Base-by-base conservation (phyloP, 2,888 invertebrate genomes). In the Halictus ligatus region DNA sequence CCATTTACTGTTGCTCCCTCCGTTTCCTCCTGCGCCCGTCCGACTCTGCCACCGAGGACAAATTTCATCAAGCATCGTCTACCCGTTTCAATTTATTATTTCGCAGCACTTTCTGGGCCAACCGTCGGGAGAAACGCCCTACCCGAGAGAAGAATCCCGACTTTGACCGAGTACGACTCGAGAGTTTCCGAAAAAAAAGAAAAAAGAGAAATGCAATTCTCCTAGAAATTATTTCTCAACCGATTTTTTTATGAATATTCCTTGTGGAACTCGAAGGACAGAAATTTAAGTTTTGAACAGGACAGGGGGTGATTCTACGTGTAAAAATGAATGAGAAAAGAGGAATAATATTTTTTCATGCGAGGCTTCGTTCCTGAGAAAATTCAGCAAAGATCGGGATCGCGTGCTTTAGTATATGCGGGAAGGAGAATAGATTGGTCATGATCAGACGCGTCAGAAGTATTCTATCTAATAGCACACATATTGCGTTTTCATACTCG, bases 71-170 rank as follows among this genome's bases (percentile, higher is more conserved):
- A 48, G 77, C 71, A 81, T 76, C 50, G 71, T 54, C 46, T 75
- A 35, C 35, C 67, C 75, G 50, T 35, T 80, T 50, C 67, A 69
- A 80, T 80, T 80, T 80, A 50, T 75, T 75, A 54, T 67, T 54
- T 43, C 50, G 43, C 13, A 50, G 48, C 25, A 54, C 40, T 40
- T 25, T 29, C 75, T 13, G 40, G 29, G 15, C 15, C 18, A 46
- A 48, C 25, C 76, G 72, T 13, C 25, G 15, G 18, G 35, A 48
- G 48, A 73, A 50, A 69, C 67, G 18, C 60, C 25, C 25, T 25
- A 5, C 13, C n/a, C 35, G 35, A 67, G 67, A 18, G 35, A 35
- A 67, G 35, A 64, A 25, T 35, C 18, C 3, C 29, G 29, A 67
- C 35, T 18, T 67, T 67, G 35, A 67, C 29, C 29, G 67, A 29